phyloP scores from a whole-genome alignment of 2,797 vertebrate genomes.

The Chaetodon trifasciatus region DNA sequence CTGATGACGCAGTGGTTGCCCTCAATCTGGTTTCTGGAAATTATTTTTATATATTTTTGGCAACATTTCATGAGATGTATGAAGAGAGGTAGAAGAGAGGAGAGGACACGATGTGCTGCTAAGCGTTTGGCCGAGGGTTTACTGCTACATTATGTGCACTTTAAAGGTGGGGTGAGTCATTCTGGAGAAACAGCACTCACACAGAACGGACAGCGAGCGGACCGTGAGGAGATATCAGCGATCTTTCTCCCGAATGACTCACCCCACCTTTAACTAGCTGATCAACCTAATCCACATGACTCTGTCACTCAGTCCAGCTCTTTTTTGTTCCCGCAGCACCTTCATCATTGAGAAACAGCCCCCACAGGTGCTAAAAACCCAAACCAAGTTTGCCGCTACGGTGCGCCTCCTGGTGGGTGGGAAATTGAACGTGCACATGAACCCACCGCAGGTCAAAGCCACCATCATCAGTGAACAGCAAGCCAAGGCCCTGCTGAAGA shows the following conservation, averaged over 20 bases:
- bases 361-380: constrained; percentile 96
- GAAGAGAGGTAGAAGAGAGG: not conserved
- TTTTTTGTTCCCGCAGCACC: constrained; percentile 84
- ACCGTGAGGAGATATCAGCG: too few relatives aligned
- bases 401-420: constrained; percentile 96
- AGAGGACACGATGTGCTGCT: not conserved
- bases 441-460: constrained; percentile 97
- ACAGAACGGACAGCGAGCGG: too few relatives aligned
- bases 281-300: not conserved
- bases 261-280: not conserved
- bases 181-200: too few relatives aligned
- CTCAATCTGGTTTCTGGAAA: not conserved
- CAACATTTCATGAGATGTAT: not conserved
- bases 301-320: not conserved
- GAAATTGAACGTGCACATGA: constrained; percentile 99
- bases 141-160: not conserved
- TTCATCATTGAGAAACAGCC: constrained; percentile 99
- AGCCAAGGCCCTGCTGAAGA: constrained; percentile 96
- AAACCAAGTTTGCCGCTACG: constrained; percentile 97
- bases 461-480: constrained; percentile 98
- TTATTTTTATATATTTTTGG: not conserved
- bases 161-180: not conserved
- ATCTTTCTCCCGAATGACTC: too few relatives aligned
- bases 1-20: not conserved
- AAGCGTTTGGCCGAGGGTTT: not conserved